Evolutionary conservation across 2,888 invertebrate species (phyloP), one percentile per base, ranked within the genome.

Genomic region (Eilema griseolum): DNA sequence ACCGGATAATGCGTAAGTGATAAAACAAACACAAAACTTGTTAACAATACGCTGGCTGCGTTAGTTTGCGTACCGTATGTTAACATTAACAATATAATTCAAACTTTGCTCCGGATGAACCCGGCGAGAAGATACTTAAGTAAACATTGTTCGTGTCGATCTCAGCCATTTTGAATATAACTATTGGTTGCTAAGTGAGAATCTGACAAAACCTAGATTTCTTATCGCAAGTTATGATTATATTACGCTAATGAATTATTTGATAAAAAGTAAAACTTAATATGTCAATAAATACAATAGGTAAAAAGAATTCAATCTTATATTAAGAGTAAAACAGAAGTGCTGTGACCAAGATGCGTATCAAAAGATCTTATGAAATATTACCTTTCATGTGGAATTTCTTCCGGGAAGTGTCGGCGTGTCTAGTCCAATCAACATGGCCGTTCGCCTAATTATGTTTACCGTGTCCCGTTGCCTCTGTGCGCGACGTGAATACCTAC

Each of bases 371-470:
- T 83, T 82, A 86, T 91, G 87, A 91, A 89, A 88, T 89, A 89
- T 90, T 88, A 87, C 87, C 86, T 88, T 89, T 90, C 88, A 88
- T 84, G 85, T 89, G 85, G 84, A 88, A 90, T 90, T 89, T 89
- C 87, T 88, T 87, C 82, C 81, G 81, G 84, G 80, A 83, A 84
- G 86, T 88, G 88, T 88, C 83, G 84, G 82, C 84, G 81, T 76
- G 90, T 90, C 89, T 89, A 82, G 80, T 90, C 87, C 89, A 92
- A 92, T 92, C 90, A 92, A 87, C 86, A 83, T 86, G 83, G 87
- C 86, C 86, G 85, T 84, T 85, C 85, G 85, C 87, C 89, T 91
- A 92, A 93, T 92, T 91, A 92, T 90, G 90, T 93, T 92, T 91
- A 87, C 90, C 85, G 84, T 88, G 87, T 88, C 87, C 85, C 85